Conservation (phyloP, 1,140 invertebrate species). For the Drosophila lini region DNA sequence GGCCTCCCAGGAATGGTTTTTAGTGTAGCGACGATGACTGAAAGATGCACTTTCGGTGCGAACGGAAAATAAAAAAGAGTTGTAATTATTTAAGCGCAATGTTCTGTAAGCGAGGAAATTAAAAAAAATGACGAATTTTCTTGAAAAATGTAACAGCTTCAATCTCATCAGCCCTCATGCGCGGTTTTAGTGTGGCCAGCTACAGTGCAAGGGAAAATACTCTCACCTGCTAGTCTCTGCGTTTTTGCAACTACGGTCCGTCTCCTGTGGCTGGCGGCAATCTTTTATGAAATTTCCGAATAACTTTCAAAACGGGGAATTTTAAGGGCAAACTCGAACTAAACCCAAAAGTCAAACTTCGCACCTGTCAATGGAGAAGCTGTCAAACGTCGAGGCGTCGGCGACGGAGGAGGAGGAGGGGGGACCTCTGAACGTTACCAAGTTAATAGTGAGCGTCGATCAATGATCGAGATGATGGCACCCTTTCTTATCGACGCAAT, state of each 20-base stretch:
- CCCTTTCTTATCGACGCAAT: neutral
- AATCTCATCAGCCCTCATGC: neutral
- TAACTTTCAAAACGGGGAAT: conserved; percentile 31
- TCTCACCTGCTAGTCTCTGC: neutral
- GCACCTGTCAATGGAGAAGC: conserved; percentile 53
- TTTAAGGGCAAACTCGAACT: conserved; percentile 22
- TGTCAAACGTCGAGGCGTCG: conserved; percentile 27
- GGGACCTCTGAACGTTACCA: conserved; percentile 64
- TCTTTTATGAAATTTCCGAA: conserved; percentile 22
- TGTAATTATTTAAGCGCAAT: no score
- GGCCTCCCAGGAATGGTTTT: neutral
- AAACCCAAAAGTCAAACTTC: conserved; percentile 16
- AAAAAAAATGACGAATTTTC: neutral
- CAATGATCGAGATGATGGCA: neutral
- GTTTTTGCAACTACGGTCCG: neutral
- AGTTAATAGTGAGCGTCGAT: conserved; percentile 55
- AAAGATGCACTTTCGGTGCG: neutral
- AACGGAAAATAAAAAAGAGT: no score
- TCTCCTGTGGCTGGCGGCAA: conserved; percentile 10
- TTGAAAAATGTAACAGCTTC: neutral
- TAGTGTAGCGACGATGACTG: neutral
- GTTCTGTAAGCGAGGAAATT: no score
- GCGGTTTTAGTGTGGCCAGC: neutral
- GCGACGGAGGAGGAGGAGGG: conserved; percentile 60
- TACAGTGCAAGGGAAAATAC: neutral